These are phyloP conservation scores for Xanthia icteritia DNA, from an alignment of 2,888 invertebrate genomes.

Conservation along the genomic window DNA sequence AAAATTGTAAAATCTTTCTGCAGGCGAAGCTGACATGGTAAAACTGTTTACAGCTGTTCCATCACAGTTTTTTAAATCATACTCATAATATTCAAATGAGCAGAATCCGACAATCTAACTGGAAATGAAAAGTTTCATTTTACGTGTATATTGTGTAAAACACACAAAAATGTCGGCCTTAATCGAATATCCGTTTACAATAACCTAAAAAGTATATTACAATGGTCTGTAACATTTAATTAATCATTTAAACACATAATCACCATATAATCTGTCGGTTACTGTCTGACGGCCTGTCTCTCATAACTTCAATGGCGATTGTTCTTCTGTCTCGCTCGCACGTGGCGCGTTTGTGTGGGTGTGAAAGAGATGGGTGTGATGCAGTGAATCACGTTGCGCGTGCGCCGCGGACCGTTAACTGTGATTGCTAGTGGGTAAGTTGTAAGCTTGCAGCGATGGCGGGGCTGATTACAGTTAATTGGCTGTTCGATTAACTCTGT, in stretches of 20 bases:
- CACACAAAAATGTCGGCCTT: conserved; percentile 52
- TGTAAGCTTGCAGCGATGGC: conserved; percentile 52
- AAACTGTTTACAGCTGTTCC: background rate
- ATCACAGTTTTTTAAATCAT: background rate
- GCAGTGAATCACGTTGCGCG: conserved; percentile 75
- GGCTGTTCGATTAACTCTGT: background rate
- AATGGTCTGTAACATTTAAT: conserved; percentile 71
- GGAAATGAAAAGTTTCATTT: conserved; percentile 37
- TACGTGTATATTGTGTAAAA: conserved; percentile 37
- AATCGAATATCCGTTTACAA: conserved; percentile 60
- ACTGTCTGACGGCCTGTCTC: conserved; percentile 76
- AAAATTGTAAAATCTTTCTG: no score
- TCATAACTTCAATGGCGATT: conserved; percentile 83
- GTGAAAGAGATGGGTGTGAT: conserved; percentile 65
- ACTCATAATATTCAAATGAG: conserved; percentile 33
- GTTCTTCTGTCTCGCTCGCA: conserved; percentile 75
- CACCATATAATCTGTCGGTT: conserved; percentile 73
- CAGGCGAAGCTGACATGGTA: background rate
- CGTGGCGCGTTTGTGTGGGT: conserved; percentile 31
- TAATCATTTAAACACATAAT: conserved; percentile 75
- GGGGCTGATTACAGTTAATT: conserved; percentile 11
- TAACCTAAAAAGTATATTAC: conserved; percentile 40
- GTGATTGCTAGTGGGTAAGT: conserved; percentile 67
- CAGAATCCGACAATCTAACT: conserved; percentile 47
- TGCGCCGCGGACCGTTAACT: conserved; percentile 80